Percentiles rank a stretch among this genome's conserved stretches.
Evolutionary conservation across 1,140 invertebrate species (phyloP).

Genomic region (Marisa cornuarietis): DNA sequence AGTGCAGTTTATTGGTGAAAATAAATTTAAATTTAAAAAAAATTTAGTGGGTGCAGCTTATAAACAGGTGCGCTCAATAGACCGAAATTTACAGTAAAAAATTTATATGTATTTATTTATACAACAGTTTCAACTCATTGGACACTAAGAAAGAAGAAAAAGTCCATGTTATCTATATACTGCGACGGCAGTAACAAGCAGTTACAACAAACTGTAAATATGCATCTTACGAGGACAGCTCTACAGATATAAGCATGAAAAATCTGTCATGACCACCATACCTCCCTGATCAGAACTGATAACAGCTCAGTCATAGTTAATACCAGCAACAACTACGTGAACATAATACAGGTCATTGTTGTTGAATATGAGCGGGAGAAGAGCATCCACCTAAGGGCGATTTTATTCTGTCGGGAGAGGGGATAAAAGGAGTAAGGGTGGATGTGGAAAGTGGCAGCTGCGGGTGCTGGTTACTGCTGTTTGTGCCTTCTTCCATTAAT

Average conservation of each 20-base stretch:
- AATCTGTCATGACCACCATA: not conserved
- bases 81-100: not conserved
- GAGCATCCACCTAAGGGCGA: too few relatives aligned
- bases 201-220: not conserved
- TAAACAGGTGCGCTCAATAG: not conserved
- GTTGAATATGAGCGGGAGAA: too few relatives aligned
- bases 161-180: not conserved
- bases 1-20: too few relatives aligned
- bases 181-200: not conserved
- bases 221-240: not conserved
- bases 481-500: too few relatives aligned
- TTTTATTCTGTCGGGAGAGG: too few relatives aligned
- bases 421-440: too few relatives aligned
- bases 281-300: not conserved
- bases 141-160: not conserved
- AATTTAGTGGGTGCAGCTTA: not conserved
- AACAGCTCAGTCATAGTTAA: not conserved
- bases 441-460: too few relatives aligned
- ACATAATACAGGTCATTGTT: too few relatives aligned
- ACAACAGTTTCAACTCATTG: not conserved
- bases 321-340: too few relatives aligned
- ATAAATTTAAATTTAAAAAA: too few relatives aligned
- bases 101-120: too few relatives aligned
- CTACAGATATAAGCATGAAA: not conserved
- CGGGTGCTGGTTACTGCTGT: too few relatives aligned